Percentiles rank a stretch among this genome's conserved stretches.
phyloP scores from a whole-genome alignment of 2,113 vertebrate species.

The Macrotus californicus region DNA sequence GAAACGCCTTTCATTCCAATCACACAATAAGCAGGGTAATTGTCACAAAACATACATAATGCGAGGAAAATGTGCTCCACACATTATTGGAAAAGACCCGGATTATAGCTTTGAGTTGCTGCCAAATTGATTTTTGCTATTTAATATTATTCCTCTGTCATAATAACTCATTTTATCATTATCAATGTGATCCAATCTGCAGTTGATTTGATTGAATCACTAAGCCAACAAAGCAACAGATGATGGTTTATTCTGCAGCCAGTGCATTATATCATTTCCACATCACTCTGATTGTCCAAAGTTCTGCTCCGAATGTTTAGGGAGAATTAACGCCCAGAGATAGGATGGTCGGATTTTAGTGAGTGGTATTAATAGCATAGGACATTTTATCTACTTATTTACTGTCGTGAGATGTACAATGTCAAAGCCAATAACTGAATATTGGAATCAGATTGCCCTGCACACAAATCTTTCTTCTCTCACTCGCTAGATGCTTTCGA shows the following conservation, averaged over 20 bases:
- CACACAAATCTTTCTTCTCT: neutral
- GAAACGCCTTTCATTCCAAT: slow-evolving; percentile 31
- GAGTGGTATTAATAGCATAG: neutral
- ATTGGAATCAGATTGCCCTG: neutral
- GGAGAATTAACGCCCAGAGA: neutral
- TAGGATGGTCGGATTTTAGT: neutral
- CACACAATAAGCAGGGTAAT: slow-evolving; percentile 37
- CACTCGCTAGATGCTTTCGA: neutral
- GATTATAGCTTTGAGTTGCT: neutral
- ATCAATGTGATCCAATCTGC: neutral
- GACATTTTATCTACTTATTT: neutral
- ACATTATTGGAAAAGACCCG: neutral
- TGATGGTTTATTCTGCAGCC: neutral
- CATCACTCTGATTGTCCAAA: neutral
- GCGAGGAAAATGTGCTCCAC: neutral
- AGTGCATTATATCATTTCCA: neutral
- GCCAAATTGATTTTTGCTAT: slow-evolving; percentile 25
- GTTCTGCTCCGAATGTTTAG: neutral
- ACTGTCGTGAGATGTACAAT: neutral
- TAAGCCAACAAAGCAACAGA: neutral
- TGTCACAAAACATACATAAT: slow-evolving; percentile 33
- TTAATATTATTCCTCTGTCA: slow-evolving; percentile 19
- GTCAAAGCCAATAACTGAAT: neutral
- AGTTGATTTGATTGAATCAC: slow-evolving; percentile 21
- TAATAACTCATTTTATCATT: neutral